These are phyloP conservation scores for Ahaetulla prasina DNA, from an alignment of 2,113 vertebrate genomes.

Conservation along the genomic window DNA sequence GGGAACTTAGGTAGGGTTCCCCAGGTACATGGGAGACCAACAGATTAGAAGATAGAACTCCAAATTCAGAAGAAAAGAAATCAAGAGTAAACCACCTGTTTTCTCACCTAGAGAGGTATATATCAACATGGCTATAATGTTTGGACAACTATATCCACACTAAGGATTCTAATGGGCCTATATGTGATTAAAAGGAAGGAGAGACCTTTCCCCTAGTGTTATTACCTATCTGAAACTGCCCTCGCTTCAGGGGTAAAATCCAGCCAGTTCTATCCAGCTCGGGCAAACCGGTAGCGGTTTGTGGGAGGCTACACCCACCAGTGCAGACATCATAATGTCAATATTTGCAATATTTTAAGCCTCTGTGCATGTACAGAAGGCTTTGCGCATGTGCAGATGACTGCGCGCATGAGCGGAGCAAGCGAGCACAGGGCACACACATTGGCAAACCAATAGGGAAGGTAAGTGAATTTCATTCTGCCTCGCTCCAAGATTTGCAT, in stretches of 20 bases:
- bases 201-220: not conserved
- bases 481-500: not conserved
- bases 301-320: too few species aligned
- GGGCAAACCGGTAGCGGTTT: too few species aligned
- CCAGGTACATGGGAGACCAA: not conserved
- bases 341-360: too few species aligned
- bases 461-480: too few species aligned
- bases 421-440: too few species aligned
- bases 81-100: not conserved
- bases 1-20: not conserved
- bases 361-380: too few species aligned
- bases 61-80: not conserved
- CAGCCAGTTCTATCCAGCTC: too few species aligned
- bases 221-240: not conserved
- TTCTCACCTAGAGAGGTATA: not conserved
- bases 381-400: too few species aligned
- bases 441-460: too few species aligned
- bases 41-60: not conserved
- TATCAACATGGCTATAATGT: not conserved
- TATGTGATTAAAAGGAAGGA: not conserved
- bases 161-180: not conserved
- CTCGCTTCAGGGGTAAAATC: not conserved
- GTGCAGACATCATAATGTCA: too few species aligned
- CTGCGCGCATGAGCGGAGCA: too few species aligned
- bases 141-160: not conserved